Evolutionary conservation across 2,888 invertebrate species (phyloP).

Genomic region (Acanthosoma haemorrhoidale): DNA sequence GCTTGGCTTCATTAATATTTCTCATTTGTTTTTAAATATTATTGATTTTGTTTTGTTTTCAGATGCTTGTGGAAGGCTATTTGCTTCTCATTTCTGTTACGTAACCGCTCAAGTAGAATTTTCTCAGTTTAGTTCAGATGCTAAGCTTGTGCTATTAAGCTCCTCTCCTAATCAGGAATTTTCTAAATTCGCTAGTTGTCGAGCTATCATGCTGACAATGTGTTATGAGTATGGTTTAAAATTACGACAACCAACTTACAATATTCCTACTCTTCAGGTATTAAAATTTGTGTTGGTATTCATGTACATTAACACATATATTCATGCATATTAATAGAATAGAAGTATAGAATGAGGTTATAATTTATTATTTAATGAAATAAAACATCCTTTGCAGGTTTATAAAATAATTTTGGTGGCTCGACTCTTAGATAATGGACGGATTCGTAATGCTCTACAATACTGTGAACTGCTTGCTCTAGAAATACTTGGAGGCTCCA

Average conservation of each 20-base stretch:
- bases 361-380: no score
- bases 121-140: conserved; percentile 45
- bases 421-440: conserved; percentile 70
- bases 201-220: conserved; percentile 89
- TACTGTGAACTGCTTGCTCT: conserved; percentile 77
- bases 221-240: conserved; percentile 89
- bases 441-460: conserved; percentile 59
- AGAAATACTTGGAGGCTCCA: conserved; percentile 45
- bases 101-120: conserved; percentile 72
- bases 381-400: conserved; percentile 57
- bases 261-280: conserved; percentile 69
- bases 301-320: not conserved
- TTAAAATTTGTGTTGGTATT: no score
- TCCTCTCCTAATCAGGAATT: conserved; percentile 62
- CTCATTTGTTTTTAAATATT: no score
- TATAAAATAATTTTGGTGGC: conserved; percentile 80
- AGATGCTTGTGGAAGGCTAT: conserved; percentile 71
- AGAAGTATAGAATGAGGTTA: no score
- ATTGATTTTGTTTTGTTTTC: conserved; percentile 41
- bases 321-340: not conserved
- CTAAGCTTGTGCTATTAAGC: conserved; percentile 75
- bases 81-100: conserved; percentile 95
- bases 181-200: conserved; percentile 65
- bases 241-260: conserved; percentile 67
- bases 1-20: no score